Evolutionary conservation across 2,888 invertebrate genomes (phyloP), one percentile per base, ranked within the genome.

Genomic region (Athrips mouffetella): DNA sequence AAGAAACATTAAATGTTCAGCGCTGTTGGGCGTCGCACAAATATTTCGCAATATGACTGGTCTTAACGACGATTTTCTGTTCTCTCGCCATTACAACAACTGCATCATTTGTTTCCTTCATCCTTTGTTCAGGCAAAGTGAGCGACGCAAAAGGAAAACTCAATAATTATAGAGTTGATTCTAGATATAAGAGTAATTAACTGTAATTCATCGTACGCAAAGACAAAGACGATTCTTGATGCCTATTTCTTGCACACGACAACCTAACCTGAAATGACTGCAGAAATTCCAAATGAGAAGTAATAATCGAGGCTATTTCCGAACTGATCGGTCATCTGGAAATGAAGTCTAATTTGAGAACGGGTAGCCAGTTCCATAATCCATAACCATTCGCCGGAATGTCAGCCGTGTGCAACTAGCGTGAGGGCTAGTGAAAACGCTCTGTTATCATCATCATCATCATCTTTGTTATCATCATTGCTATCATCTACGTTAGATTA

Each of bases 41-140:
- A 54, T 56, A 61, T 72, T 70, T 62, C 63, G 67, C 60, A 70
- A 71, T 62, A 54, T 57, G 52, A 60, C 65, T 64, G 60, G 37
- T 37, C 7, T 37, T 11, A n/a, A 13, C n/a, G 21, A 37, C 21
- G 37, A 37, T n/a, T 6, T 37, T 33, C 33, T 21, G 21, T 1
- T 18, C 13, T 37, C 37, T 21, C 23, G 40, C 13, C 49, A 54
- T 54, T 54, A 57, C 59, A 60, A 53, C 11, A 25, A 13, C 39
- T 8, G 21, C 20, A 33, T 40, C 47, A 53, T 23, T 49, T 39
- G 45, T 50, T 42, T 29, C 27, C 18, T 42, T 42, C 29, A 16
- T 29, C 29, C 42, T 42, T 42, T 42, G 29, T 42, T 42, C 42
- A 8, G 40, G 2, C 20, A 20, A n/a, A n/a, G n/a, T n/a, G n/a